Percentiles rank a stretch among this genome's conserved stretches.
Evolutionary conservation across 2,888 invertebrate species (phyloP).

Genomic region (Ephialtes manifestator): DNA sequence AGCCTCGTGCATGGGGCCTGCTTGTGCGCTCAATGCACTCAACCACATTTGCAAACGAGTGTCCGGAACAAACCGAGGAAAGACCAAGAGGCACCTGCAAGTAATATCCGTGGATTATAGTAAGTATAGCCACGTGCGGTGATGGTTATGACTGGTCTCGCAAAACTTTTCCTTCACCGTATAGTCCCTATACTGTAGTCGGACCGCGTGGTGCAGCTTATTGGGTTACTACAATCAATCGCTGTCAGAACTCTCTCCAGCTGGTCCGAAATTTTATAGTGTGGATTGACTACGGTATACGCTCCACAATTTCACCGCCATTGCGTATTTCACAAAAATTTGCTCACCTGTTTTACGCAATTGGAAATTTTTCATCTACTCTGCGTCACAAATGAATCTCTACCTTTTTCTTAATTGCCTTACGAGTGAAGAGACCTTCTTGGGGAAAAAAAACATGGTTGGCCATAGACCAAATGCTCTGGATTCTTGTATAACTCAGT

Average conservation of each 20-base stretch:
- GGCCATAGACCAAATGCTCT: background rate
- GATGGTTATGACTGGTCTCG: slow-evolving; percentile 21
- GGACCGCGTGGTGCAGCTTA: background rate
- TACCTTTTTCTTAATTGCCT: background rate
- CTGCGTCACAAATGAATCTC: background rate
- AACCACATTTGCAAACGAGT: slow-evolving; percentile 52
- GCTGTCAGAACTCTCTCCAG: background rate
- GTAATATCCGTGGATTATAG: slow-evolving; percentile 64
- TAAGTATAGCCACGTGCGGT: slow-evolving; percentile 32
- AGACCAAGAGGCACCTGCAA: slow-evolving; percentile 61
- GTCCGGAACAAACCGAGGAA: slow-evolving; percentile 38
- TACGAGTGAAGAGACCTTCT: too few species aligned
- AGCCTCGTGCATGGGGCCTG: slow-evolving; percentile 18
- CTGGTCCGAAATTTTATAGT: background rate
- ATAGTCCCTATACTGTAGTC: background rate
- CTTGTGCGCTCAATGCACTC: slow-evolving; percentile 26
- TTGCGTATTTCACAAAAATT: too few species aligned
- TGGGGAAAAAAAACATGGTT: background rate
- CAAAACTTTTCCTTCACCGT: slow-evolving; percentile 8
- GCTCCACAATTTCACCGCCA: background rate
- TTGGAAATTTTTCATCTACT: background rate
- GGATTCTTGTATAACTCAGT: background rate
- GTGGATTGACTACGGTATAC: background rate
- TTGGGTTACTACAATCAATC: slow-evolving; percentile 1
- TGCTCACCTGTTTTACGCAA: background rate